Evolutionary conservation across 2,797 vertebrate genomes (phyloP), one percentile per base, ranked within the genome.

Genomic region (Setipinna tenuifilis): DNA sequence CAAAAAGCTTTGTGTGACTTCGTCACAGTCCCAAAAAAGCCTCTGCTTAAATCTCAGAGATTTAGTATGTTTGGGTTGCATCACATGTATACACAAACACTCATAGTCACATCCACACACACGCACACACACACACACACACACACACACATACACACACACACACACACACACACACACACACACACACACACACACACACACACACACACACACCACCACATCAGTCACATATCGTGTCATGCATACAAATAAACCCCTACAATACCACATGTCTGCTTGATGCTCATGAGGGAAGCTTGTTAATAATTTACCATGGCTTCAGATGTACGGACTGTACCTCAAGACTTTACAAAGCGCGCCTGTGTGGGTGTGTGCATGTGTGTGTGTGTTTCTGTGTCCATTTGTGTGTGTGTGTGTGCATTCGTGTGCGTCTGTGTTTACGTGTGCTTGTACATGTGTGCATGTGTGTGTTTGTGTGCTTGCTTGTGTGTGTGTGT

Each of bases 151-250:
- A 61, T 6, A n/a, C 59, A 61, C 59, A 61, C 59, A 61, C 59
- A 61, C 59, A 61, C 59, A 61, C 62, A 28, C 25, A 68, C 62
- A 28, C 25, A 68, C 62, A 28, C 62, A 68, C 61, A 65, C 61
- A 65, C 59, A 61, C 59, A 61, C 59, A 61, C 59, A 61, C 21
- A 61, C 59, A 61, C 59, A 61, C 59, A 61, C 19, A 61, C 19
- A 61, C 58, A 61, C 58, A 61, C 19, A 61, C 59, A 61, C 21
- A n/a, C 59, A 61, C 59, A 61, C 59, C 23, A 7, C 7, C 7
- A 61, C 25, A 71, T 71, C 65, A 31, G 25, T 31, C 11, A 31
- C 14, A 71, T 7, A 31, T 28, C 31, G 25, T 71, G 65, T 3
- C 65, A 31, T 35, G 65, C 65, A 4, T 35, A 16, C 6, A 35